A percentile compares a stretch with the other conserved stretches of the same genome.
These are phyloP conservation scores for Ochotona curzoniae DNA, from an alignment of 2,113 vertebrate genomes.

Conservation along the genomic window DNA sequence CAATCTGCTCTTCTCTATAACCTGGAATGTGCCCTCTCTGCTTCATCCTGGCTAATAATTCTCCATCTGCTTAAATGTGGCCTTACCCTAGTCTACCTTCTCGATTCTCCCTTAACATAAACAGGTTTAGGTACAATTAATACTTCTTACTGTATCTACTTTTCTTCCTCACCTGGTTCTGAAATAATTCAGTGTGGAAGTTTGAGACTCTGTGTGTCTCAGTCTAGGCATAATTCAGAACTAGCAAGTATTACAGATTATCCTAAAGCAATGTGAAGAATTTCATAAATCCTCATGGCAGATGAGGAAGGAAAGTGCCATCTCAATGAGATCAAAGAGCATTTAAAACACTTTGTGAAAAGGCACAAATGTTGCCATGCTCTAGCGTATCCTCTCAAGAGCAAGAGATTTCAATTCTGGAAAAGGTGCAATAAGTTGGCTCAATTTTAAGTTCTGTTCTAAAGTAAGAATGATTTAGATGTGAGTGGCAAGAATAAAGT, in stretches of 20 bases:
- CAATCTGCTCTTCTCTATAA: too few relatives aligned
- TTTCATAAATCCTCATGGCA: background rate
- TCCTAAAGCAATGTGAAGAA: background rate
- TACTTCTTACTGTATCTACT: too few relatives aligned
- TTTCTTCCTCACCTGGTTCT: background rate
- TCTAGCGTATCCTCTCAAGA: background rate
- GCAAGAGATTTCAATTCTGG: background rate
- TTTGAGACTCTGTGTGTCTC: background rate
- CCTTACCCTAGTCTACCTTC: too few relatives aligned
- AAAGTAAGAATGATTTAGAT: background rate
- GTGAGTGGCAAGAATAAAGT: background rate
- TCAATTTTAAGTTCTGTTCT: slow-evolving; percentile 33
- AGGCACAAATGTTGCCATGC: background rate
- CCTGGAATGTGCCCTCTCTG: too few relatives aligned
- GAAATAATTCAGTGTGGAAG: background rate
- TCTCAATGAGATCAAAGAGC: background rate
- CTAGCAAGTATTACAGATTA: background rate
- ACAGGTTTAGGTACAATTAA: too few relatives aligned
- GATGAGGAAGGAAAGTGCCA: background rate
- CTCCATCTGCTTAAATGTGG: too few relatives aligned
- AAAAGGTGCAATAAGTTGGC: background rate
- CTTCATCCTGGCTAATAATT: too few relatives aligned
- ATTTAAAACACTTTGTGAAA: background rate
- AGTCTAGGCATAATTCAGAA: background rate
- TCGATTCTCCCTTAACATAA: too few relatives aligned